These are phyloP conservation scores for Amphiprion percula DNA, from an alignment of 2,113 vertebrate genomes.

Conservation along the genomic window DNA sequence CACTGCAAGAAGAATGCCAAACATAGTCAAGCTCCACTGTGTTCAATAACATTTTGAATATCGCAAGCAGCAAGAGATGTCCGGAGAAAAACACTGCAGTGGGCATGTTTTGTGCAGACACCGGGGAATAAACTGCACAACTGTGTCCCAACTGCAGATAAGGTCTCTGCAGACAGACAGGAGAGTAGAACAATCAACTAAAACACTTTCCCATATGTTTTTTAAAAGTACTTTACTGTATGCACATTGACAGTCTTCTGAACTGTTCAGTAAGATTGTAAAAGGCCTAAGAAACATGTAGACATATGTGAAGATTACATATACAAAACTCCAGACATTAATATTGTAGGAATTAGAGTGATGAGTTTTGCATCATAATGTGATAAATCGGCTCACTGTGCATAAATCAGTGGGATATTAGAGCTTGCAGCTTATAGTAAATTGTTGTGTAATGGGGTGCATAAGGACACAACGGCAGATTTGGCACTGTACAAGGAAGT, in stretches of 20 bases:
- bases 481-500: too few relatives aligned
- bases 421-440: background rate
- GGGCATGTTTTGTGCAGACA: background rate
- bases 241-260: too few relatives aligned
- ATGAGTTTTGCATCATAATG: too few relatives aligned
- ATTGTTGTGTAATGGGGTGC: background rate
- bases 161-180: background rate
- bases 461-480: too few relatives aligned
- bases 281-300: too few relatives aligned
- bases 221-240: too few relatives aligned
- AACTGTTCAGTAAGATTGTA: too few relatives aligned
- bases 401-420: background rate
- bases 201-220: background rate
- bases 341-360: too few relatives aligned
- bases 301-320: too few relatives aligned
- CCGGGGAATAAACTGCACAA: background rate
- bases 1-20: conserved; percentile 13
- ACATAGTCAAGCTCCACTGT: conserved; percentile 5
- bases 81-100: conserved; percentile 12
- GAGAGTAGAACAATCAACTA: background rate
- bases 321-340: too few relatives aligned
- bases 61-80: background rate
- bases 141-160: background rate
- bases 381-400: too few relatives aligned
- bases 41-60: conserved; percentile 2